Percentiles rank a stretch among this genome's conserved stretches.
phyloP scores from a whole-genome alignment of 2,888 invertebrate genomes.

The Falcaria lacertinaria region DNA sequence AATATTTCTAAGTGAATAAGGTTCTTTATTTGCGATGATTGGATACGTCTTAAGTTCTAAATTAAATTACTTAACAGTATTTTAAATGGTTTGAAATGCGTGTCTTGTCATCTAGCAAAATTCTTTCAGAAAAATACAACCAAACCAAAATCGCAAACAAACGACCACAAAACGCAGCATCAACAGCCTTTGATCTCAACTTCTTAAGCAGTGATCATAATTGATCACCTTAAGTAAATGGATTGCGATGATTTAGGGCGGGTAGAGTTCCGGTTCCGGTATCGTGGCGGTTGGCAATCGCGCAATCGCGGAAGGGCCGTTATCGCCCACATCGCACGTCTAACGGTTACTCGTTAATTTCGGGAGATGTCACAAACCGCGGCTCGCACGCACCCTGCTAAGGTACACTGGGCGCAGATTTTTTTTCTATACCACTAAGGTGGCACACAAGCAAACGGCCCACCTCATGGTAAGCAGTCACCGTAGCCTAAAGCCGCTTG shows the following conservation, averaged over 20 bases:
- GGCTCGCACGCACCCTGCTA: conserved; percentile 16
- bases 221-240: conserved; percentile 2
- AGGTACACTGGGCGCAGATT: background rate
- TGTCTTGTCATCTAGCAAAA: too few relatives aligned
- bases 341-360: conserved; percentile 63
- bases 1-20: too few relatives aligned
- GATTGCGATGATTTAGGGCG: conserved; percentile 1
- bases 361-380: conserved; percentile 51
- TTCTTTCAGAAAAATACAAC: background rate
- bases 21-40: too few relatives aligned
- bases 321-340: conserved; percentile 63
- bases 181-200: background rate
- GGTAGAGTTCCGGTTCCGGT: conserved; percentile 9
- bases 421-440: background rate
- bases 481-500: too few relatives aligned
- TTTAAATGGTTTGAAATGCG: too few relatives aligned
- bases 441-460: too few relatives aligned
- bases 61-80: too few relatives aligned
- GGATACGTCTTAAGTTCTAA: too few relatives aligned
- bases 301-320: conserved; percentile 46
- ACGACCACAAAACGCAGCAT: background rate
- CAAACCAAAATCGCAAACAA: background rate
- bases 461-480: too few relatives aligned
- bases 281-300: conserved; percentile 23
- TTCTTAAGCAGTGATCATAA: background rate